Evolutionary conservation across 2,888 invertebrate genomes (phyloP).

Genomic region (Cephus runcator): DNA sequence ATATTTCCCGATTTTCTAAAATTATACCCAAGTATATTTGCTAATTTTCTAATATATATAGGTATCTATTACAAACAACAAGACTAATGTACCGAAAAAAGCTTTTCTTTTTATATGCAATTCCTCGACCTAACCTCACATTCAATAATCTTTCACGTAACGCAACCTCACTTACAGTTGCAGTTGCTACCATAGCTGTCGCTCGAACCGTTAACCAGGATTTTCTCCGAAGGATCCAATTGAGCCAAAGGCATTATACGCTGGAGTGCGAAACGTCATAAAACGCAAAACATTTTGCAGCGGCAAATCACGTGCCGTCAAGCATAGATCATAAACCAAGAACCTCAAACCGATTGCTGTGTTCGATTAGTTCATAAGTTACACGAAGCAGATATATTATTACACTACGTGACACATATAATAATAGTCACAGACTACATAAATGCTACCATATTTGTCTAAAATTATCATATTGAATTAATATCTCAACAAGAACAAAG

Average conservation of each 20-base stretch:
- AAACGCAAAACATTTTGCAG: conserved; percentile 24
- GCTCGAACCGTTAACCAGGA: background rate
- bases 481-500: conserved; percentile 10
- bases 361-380: conserved; percentile 43
- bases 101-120: background rate
- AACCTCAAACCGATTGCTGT: conserved; percentile 34
- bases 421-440: background rate
- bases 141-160: background rate
- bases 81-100: background rate
- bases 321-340: conserved; percentile 32
- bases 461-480: conserved; percentile 34
- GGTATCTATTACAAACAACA: background rate
- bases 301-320: conserved; percentile 27
- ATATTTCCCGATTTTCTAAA: too few species aligned
- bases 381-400: conserved; percentile 27
- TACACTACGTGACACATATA: conserved; percentile 21
- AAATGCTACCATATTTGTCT: conserved; percentile 11
- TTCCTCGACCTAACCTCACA: background rate
- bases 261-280: conserved; percentile 14
- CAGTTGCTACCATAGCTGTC: background rate
- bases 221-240: conserved; percentile 5
- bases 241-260: background rate
- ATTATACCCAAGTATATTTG: too few species aligned
- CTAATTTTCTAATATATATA: too few species aligned
- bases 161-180: background rate